phyloP scores from a whole-genome alignment of 2,797 vertebrate species.

The Galago senegalensis region DNA sequence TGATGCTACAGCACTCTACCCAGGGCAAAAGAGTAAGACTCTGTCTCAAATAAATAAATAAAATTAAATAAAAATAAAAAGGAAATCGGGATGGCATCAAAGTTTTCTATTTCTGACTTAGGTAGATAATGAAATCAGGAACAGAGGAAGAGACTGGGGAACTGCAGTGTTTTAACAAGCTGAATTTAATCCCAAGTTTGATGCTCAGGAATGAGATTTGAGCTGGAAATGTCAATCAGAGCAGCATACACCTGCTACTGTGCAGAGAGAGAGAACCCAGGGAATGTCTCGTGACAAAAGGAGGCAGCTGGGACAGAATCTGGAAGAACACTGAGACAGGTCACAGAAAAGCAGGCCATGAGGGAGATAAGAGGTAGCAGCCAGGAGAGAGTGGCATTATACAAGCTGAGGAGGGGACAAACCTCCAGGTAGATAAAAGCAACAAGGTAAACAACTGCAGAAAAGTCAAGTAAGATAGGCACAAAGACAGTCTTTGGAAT shows the following conservation, averaged over 20 bases:
- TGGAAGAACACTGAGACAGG: not conserved
- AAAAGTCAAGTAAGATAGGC: not conserved
- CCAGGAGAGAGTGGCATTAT: not conserved
- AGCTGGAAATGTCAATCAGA: not conserved
- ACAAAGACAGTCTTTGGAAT: not conserved
- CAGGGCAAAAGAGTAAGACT: too few relatives aligned
- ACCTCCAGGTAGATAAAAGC: not conserved
- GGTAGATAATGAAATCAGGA: not conserved
- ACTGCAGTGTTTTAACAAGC: not conserved
- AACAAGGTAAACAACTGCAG: not conserved
- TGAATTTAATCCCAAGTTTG: not conserved
- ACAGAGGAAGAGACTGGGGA: not conserved
- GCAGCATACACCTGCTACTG: not conserved
- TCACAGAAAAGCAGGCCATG: not conserved
- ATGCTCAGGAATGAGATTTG: slow-evolving; percentile 6
- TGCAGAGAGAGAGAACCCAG: not conserved
- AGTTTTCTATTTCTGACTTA: not conserved
- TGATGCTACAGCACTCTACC: too few relatives aligned
- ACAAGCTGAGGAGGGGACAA: not conserved
- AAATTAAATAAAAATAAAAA: not conserved
- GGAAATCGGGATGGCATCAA: not conserved
- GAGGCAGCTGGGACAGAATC: not conserved
- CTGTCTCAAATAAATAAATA: too few relatives aligned
- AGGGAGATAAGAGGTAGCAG: not conserved
- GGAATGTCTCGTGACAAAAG: not conserved